Evolutionary conservation across 2,113 vertebrate species (phyloP).

Genomic region (Oplegnathus fasciatus): DNA sequence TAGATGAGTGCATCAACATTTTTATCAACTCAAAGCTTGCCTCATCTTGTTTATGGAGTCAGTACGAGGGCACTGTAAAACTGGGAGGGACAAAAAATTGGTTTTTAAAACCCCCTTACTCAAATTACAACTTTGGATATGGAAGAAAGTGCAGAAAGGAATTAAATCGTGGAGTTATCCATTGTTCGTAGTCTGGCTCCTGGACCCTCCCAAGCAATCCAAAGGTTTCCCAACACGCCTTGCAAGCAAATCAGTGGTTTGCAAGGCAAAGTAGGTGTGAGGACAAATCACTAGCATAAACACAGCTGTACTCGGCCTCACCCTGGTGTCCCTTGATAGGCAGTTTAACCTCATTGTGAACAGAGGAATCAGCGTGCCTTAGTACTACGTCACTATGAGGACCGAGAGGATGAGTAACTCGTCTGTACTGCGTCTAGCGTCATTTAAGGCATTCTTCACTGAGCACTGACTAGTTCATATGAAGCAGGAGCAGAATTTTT

Average conservation of each 20-base stretch:
- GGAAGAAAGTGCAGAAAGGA: not conserved
- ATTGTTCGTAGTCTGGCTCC: conserved; percentile 6
- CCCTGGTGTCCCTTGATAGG: not conserved
- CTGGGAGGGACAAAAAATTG: not conserved
- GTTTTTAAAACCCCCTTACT: not conserved
- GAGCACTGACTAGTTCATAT: not conserved
- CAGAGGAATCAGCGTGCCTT: not conserved
- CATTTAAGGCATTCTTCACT: too few relatives aligned
- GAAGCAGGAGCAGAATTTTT: not conserved
- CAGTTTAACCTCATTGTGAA: not conserved
- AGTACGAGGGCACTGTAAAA: not conserved
- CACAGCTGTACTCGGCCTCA: not conserved
- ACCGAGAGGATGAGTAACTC: not conserved
- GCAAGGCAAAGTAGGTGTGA: conserved; percentile 45
- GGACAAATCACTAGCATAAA: not conserved
- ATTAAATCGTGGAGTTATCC: conserved; percentile 11
- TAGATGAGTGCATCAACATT: too few relatives aligned
- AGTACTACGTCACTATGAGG: not conserved
- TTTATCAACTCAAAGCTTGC: not conserved
- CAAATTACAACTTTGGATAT: not conserved
- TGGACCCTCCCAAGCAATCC: not conserved
- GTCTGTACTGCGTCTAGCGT: not conserved
- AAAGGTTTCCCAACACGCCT: conserved; percentile 33
- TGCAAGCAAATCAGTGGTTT: conserved; percentile 52
- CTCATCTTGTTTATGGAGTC: not conserved